A percentile compares a stretch with the other conserved stretches of the same genome.
Evolutionary conservation across 2,113 vertebrate species (phyloP).

Genomic region (Halichoerus grypus): DNA sequence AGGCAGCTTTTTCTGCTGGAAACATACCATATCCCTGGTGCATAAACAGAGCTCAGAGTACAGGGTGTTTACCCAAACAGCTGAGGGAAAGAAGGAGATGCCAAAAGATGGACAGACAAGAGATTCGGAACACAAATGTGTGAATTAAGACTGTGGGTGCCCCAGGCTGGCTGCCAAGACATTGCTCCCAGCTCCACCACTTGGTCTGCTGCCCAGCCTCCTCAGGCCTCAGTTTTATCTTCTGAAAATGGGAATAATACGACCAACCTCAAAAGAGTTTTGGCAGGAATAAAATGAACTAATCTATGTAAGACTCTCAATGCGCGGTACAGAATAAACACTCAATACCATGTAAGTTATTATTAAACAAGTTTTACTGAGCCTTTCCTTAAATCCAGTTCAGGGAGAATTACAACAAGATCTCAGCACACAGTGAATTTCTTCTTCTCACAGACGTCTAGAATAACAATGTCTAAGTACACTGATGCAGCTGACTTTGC

Average conservation of each 20-base stretch:
- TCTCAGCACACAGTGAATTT: slow-evolving; percentile 39
- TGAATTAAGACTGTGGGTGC: neutral
- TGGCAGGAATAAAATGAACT: neutral
- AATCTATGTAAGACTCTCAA: neutral
- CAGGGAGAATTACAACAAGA: neutral
- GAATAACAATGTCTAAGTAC: slow-evolving; percentile 49
- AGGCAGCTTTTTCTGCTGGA: neutral
- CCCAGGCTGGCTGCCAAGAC: neutral
- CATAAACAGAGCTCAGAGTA: neutral
- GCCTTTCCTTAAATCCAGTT: neutral
- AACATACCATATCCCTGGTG: neutral
- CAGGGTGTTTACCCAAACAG: neutral
- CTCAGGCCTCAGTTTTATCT: neutral
- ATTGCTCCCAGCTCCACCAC: neutral
- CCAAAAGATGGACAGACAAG: too few species aligned
- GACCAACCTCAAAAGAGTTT: neutral
- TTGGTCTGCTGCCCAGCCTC: neutral
- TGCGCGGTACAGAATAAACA: neutral
- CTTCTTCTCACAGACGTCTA: slow-evolving; percentile 67
- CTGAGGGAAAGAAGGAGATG: neutral
- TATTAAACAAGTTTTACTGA: neutral
- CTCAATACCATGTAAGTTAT: neutral
- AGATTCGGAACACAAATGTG: neutral
- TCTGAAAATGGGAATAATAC: neutral
- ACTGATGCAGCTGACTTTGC: neutral